Conservation (phyloP, 2,888 invertebrate species). For the Seira musarum region DNA sequence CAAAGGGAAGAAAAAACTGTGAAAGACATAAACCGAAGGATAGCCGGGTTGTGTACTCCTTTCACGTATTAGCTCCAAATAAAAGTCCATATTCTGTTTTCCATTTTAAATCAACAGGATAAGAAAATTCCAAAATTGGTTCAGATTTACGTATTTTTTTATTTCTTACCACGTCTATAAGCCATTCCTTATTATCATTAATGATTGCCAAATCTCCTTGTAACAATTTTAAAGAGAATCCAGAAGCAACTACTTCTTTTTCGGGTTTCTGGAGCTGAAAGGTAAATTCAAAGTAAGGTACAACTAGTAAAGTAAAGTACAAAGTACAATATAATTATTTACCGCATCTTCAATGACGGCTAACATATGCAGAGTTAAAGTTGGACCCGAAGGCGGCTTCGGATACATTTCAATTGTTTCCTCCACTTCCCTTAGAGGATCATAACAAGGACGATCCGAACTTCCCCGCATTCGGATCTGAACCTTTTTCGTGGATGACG, state of each 20-base stretch:
- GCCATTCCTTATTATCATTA: conserved; percentile 41
- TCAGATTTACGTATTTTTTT: no score
- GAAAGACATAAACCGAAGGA: conserved; percentile 88
- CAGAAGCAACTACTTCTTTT: conserved; percentile 44
- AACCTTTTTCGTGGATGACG: no score
- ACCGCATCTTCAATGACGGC: conserved; percentile 41
- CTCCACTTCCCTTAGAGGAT: conserved; percentile 17
- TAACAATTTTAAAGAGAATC: conserved; percentile 39
- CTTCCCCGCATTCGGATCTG: neutral
- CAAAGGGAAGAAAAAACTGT: conserved; percentile 95
- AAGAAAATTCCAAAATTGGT: neutral
- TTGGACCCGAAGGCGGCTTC: conserved; percentile 38
- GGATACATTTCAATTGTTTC: conserved; percentile 43
- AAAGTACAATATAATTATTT: conserved; percentile 1
- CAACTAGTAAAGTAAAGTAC: conserved; percentile 8
- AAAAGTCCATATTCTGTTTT: conserved; percentile 88
- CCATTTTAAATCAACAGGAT: neutral
- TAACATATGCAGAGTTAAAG: conserved; percentile 49
- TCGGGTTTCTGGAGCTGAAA: conserved; percentile 42
- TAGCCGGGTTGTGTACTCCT: conserved; percentile 79
- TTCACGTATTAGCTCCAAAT: conserved; percentile 92
- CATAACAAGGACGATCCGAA: neutral
- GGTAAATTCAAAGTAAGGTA: neutral
- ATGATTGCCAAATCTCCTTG: conserved; percentile 45
- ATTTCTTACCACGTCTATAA: conserved; percentile 55